Base-by-base conservation (phyloP, 2,888 invertebrate genomes). In the Hirtodrosophila cameraria region DNA sequence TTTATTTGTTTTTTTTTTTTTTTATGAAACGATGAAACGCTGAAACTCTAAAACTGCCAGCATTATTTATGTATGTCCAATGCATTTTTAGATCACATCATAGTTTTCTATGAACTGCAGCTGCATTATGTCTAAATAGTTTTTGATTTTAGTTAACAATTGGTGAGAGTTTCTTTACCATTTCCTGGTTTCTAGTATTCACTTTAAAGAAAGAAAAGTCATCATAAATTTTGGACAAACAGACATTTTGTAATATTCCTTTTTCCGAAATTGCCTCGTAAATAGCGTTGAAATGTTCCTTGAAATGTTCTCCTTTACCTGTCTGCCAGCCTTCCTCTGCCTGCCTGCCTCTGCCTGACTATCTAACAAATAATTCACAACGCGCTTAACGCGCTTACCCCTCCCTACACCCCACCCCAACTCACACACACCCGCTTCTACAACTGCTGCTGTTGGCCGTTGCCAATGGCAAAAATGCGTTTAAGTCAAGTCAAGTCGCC, bases 401-500 rank as follows among this genome's bases (percentile, higher is more conserved):
- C 45, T 38, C 39, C 30, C 33, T 27, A 13, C 45, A 13, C 28
- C 12, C 25, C n/a, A n/a, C 11, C 20, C 38, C n/a, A 20, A 20
- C 18, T n/a, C n/a, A n/a, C n/a, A n/a, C n/a, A n/a, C n/a, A n/a
- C 1, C n/a, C n/a, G 15, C 12, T n/a, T n/a, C 11, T n/a, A n/a
- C 15, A 18, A 25, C 20, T 18, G 18, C 36, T 39, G 11, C 27
- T 23, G 49, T 35, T 57, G 41, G 71, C 61, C 45, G 39, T 59
- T 61, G 82, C 65, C 73, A 73, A 63, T 64, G 61, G 42, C 76
- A 79, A 79, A 78, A 85, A 79, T 79, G 86, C 86, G 78, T 79
- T 86, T 83, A 79, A 79, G 86, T 80, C 81, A 79, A 79, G 86
- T 80, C 81, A 83, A 80, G 80, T 80, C 54, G 84, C 85, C 74